These are phyloP conservation scores for Dicyrtoma fusca DNA, from an alignment of 2,888 invertebrate genomes.

Conservation along the genomic window DNA sequence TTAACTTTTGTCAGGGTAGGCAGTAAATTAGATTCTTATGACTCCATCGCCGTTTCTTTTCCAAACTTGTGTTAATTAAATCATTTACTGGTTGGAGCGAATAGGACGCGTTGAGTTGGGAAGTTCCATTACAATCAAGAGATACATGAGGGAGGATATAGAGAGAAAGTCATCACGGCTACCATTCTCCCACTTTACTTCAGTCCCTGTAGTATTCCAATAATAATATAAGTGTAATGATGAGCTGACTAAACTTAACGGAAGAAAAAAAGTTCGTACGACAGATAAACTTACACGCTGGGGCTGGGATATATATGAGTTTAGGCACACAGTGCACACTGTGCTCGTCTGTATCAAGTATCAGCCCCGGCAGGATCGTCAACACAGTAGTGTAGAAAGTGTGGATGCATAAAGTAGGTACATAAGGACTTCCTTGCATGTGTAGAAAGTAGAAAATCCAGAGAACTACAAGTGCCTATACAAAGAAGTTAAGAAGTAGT, in stretches of 20 bases:
- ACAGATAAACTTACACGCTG: no score
- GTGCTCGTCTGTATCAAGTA: no score
- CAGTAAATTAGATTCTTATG: constrained; percentile 13
- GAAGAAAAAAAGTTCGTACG: no score
- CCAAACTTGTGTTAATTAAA: constrained; percentile 28
- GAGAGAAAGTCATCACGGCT: constrained; percentile 12
- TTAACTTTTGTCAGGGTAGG: constrained; percentile 12
- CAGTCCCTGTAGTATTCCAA: neutral
- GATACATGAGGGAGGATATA: neutral
- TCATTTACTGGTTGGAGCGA: constrained; percentile 17
- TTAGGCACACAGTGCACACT: no score
- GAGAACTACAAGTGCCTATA: constrained; percentile 1
- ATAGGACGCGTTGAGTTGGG: neutral
- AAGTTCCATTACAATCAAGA: neutral
- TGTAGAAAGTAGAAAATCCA: constrained; percentile 12
- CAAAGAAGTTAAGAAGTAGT: neutral
- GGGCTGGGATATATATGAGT: no score
- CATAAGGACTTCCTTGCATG: no score
- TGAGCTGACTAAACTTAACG: no score
- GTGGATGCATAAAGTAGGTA: neutral
- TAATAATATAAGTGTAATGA: no score
- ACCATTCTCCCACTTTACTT: neutral
- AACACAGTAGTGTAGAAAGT: no score
- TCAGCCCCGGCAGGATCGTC: no score
- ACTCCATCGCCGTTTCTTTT: constrained; percentile 18